Base-by-base conservation (phyloP, 2,888 invertebrate genomes). In the Mayetiola destructor region DNA sequence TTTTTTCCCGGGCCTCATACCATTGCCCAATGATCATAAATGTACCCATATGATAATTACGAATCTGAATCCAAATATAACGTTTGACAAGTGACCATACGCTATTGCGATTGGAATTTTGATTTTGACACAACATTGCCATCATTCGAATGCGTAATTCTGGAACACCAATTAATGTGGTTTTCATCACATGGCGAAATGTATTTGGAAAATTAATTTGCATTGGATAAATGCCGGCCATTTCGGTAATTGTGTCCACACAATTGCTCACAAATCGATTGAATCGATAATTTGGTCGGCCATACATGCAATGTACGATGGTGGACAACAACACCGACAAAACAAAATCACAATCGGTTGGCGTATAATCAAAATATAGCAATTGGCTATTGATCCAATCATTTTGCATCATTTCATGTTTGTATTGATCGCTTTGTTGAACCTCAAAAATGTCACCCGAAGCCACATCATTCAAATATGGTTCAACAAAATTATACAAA, bases 11-110 rank as follows among this genome's bases (percentile, higher is more conserved):
- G 2, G 48, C 48, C 9, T 48, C 39, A 21, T 21, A 42, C 42
- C 42, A 42, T 23, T 42, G 12, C 12, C 42, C 42, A 16, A 48
- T 48, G 4, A 27, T 6, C 27, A 48, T 8, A n/a, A 48, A 48
- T 27, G 48, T 48, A 2, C 48, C 48, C 48, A 48, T 27, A 16
- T 27, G 27, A 12, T n/a, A 48, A n/a, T 48, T 48, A 5, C 27
- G 48, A 14, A 48, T 27, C 2, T 48, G 27, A 27, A 48, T 48
- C 27, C 29, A 48, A 27, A 48, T 48, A 10, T 48, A 48, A 3
- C 48, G 48, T 27, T 27, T 48, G n/a, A 48, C 27, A n/a, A 48
- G 27, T 3, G 48, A 48, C 48, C 48, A 48, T n/a, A 23, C 27
- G n/a, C 3, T 27, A 5, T n/a, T 6, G 10, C 23, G 10, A 6